These are phyloP conservation scores for Heliconius cydno DNA, from an alignment of 2,888 invertebrate genomes.

Conservation along the genomic window DNA sequence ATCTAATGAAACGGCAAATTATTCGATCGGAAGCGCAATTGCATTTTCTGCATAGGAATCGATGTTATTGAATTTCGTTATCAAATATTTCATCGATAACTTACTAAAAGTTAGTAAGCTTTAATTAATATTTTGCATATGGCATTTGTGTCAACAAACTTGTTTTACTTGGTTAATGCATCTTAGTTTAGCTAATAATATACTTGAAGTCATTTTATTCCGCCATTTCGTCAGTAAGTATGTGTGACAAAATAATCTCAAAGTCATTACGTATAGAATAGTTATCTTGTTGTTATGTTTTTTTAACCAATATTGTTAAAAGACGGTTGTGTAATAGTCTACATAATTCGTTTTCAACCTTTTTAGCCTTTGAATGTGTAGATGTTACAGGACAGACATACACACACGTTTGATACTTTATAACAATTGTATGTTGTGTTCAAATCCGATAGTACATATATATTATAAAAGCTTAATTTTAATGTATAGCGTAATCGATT, in stretches of 20 bases:
- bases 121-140: not conserved
- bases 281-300: no score
- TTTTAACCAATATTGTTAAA: no score
- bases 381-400: no score
- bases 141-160: not conserved
- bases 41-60: conserved; percentile 30
- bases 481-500: not conserved
- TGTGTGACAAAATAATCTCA: not conserved
- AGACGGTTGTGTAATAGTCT: no score
- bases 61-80: conserved; percentile 31
- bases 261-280: not conserved
- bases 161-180: not conserved
- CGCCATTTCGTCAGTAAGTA: not conserved
- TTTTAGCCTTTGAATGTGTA: no score
- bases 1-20: conserved; percentile 41
- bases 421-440: no score
- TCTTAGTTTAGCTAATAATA: not conserved
- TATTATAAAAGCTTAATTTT: not conserved
- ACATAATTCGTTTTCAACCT: no score
- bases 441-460: not conserved
- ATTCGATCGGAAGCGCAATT: conserved; percentile 40
- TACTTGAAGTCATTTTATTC: not conserved
- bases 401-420: no score
- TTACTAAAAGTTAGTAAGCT: conserved; percentile 17
- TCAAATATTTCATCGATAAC: conserved; percentile 32